Conservation (phyloP, 2,797 vertebrate species). For the Anas bernieri region DNA sequence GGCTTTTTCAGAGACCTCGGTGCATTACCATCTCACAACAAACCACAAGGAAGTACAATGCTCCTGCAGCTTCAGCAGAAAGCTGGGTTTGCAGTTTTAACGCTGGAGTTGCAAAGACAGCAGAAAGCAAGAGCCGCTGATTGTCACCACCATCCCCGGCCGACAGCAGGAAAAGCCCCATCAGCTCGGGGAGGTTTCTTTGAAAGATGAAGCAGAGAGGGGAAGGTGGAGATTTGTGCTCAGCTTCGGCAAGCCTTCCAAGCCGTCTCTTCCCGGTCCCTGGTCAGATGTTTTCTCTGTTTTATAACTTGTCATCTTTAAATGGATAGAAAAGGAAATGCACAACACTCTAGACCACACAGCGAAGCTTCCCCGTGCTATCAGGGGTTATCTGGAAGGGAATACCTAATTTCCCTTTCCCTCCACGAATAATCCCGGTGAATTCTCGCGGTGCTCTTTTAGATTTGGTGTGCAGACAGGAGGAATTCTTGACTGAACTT, state of each 20-base stretch:
- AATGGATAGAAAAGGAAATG: neutral
- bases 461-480: neutral
- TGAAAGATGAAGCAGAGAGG: neutral
- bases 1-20: neutral
- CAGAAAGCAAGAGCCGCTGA: conserved; percentile 17
- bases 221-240: neutral
- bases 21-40: conserved; percentile 36
- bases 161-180: neutral
- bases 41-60: conserved; percentile 26
- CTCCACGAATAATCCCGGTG: neutral
- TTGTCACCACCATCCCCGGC: neutral
- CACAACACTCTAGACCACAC: neutral
- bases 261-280: neutral
- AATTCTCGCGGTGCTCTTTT: neutral
- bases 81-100: neutral
- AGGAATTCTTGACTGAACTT: neutral
- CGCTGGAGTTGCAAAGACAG: conserved; percentile 41
- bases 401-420: neutral
- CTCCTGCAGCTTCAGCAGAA: conserved; percentile 57
- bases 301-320: neutral
- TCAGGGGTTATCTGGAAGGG: neutral
- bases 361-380: neutral
- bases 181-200: neutral
- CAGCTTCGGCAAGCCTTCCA: neutral
- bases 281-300: neutral